These are phyloP conservation scores for Bombus balteatus DNA, from an alignment of 1,140 invertebrate species.

Conservation along the genomic window DNA sequence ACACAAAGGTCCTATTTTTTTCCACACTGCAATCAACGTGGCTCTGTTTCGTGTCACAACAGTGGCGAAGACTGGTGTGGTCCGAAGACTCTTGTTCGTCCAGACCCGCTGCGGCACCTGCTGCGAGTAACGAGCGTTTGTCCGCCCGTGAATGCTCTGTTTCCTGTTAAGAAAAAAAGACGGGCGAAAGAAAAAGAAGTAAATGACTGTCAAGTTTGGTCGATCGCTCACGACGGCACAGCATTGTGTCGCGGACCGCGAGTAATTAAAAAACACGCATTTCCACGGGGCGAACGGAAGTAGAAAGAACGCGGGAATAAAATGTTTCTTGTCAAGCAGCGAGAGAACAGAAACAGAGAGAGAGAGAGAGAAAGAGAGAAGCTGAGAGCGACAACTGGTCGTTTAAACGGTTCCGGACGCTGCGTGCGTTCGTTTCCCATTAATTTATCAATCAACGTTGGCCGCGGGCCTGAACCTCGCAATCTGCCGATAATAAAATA, in stretches of 20 bases:
- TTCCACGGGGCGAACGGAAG: background rate
- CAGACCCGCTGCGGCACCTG: slow-evolving; percentile 8
- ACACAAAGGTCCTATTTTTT: background rate
- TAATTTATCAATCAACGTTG: slow-evolving; percentile 10
- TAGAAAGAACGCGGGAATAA: background rate
- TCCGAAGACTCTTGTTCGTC: slow-evolving; percentile 18
- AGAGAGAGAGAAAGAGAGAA: background rate
- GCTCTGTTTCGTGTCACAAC: slow-evolving; percentile 46
- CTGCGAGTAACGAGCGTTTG: slow-evolving; percentile 48
- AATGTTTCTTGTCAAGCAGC: background rate
- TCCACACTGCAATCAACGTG: background rate
- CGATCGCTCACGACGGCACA: background rate
- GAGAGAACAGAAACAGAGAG: background rate
- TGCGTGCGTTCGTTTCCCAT: background rate
- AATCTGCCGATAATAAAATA: slow-evolving; percentile 8
- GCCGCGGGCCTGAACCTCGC: background rate
- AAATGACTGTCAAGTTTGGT: background rate
- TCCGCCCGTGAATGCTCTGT: slow-evolving; percentile 26
- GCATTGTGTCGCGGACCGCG: background rate
- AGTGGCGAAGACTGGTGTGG: background rate
- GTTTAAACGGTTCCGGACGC: background rate
- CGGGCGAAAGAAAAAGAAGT: background rate
- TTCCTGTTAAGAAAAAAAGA: slow-evolving; percentile 5
- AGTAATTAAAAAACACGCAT: slow-evolving; percentile 33
- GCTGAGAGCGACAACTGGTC: background rate